Conservation (phyloP, 2,888 invertebrate species). For the Sminthurides aquaticus region DNA sequence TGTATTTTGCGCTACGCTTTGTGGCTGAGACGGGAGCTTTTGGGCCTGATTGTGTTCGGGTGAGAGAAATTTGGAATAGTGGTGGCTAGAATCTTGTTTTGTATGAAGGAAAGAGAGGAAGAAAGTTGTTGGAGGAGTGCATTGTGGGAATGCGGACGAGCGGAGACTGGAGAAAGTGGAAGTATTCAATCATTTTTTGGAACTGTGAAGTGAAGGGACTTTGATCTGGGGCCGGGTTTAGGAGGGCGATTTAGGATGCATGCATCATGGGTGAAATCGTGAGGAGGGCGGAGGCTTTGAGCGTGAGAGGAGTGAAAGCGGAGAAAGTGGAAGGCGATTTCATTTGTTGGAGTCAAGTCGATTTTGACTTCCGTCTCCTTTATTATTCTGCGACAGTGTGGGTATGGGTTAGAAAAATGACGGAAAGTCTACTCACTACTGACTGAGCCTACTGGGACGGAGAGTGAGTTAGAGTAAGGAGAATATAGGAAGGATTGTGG, state of each 20-base stretch:
- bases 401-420: neutral
- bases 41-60: too few species aligned
- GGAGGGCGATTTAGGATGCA: conserved; percentile 1
- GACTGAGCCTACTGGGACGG: neutral
- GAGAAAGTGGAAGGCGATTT: conserved; percentile 11
- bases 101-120: too few species aligned
- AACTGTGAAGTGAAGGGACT: neutral
- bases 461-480: neutral
- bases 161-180: conserved; percentile 7
- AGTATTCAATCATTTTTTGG: conserved; percentile 4
- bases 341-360: conserved; percentile 21
- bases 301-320: neutral
- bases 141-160: too few species aligned
- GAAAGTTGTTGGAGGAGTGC: too few species aligned
- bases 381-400: conserved; percentile 26
- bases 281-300: neutral
- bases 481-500: neutral
- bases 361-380: conserved; percentile 23
- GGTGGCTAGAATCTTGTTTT: too few species aligned
- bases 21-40: too few species aligned
- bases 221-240: neutral
- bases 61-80: too few species aligned
- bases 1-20: too few species aligned
- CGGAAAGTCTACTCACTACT: neutral
- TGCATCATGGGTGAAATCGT: neutral